A percentile compares a stretch with the other conserved stretches of the same genome.
These are phyloP conservation scores for Anagyrus pseudococci DNA, from an alignment of 2,888 invertebrate genomes.

Conservation along the genomic window DNA sequence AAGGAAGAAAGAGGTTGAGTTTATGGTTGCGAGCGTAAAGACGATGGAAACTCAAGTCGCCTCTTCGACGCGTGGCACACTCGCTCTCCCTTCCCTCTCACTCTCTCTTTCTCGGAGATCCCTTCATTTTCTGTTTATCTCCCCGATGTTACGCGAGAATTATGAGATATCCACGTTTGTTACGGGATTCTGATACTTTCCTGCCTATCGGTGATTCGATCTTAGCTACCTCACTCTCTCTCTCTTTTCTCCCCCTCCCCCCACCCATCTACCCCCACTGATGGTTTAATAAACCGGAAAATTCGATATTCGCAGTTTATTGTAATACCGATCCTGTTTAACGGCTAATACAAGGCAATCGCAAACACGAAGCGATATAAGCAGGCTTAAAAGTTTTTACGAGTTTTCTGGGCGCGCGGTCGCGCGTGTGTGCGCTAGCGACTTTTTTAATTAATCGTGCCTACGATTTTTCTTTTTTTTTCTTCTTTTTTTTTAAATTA, in stretches of 20 bases:
- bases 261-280: neutral
- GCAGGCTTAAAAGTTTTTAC: neutral
- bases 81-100: too few species aligned
- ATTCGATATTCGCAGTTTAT: conserved; percentile 27
- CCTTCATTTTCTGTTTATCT: conserved; percentile 34
- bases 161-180: conserved; percentile 20
- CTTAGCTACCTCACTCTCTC: neutral
- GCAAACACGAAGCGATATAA: too few species aligned
- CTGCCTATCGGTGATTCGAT: neutral
- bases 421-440: conserved; percentile 22
- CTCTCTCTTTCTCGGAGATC: too few species aligned
- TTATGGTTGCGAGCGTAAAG: too few species aligned
- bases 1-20: too few species aligned
- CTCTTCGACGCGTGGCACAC: too few species aligned
- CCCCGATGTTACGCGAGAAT: conserved; percentile 5
- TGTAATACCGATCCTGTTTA: neutral
- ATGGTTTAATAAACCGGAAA: conserved; percentile 39
- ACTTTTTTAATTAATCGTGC: conserved; percentile 32
- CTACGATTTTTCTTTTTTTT: too few species aligned
- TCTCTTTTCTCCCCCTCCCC: neutral
- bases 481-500: too few species aligned
- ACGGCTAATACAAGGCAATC: neutral
- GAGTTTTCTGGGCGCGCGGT: too few species aligned
- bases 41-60: too few species aligned
- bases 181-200: conserved; percentile 10